Evolutionary conservation across 2,888 invertebrate genomes (phyloP), one percentile per base, ranked within the genome.

Genomic region (Lamproptera curius): DNA sequence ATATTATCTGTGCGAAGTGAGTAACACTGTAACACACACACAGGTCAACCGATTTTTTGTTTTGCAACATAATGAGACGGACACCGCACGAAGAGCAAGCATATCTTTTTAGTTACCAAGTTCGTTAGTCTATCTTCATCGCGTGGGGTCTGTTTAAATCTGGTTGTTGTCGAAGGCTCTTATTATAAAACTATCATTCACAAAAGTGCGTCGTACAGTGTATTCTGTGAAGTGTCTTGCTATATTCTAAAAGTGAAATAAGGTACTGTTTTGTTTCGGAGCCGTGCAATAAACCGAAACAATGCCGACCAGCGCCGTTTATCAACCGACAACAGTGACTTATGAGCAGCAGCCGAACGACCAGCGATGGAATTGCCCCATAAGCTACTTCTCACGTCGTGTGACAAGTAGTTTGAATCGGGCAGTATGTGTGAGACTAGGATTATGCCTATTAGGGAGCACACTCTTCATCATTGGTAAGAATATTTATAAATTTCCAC

Each of bases 271-370:
- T 46, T 42, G 23, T 46, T 50, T 42, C 42, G 17, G 16, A 46
- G 1, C 8, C 48, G 53, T 42, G 45, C 55, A 67, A 37, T 54
- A 53, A 53, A 42, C 47, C 48, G 46, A 59, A 62, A 89, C 77
- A 72, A 92, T 92, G 92, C 92, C 92, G 58, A 89, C 90, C 47
- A 91, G 92, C 70, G 92, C 93, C 51, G 93, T 94, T 39, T 94
- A 94, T 79, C 93, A 93, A 73, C 93, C 94, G 11, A 94, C 94
- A 53, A 94, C 94, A 57, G 93, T 93, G 56, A 93, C 93, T 46
- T 93, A 93, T 71, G 93, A 93, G 73, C 89, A 89, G 58, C 88
- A 88, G 61, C 86, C 87, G n/a, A 74, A 67, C 40, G 90, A 90
- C 50, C 88, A 90, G 76, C 71, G 89, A 70, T 77, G 89, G 90